These are phyloP conservation scores for Ochotona princeps DNA, from an alignment of 2,113 vertebrate genomes.

Conservation along the genomic window DNA sequence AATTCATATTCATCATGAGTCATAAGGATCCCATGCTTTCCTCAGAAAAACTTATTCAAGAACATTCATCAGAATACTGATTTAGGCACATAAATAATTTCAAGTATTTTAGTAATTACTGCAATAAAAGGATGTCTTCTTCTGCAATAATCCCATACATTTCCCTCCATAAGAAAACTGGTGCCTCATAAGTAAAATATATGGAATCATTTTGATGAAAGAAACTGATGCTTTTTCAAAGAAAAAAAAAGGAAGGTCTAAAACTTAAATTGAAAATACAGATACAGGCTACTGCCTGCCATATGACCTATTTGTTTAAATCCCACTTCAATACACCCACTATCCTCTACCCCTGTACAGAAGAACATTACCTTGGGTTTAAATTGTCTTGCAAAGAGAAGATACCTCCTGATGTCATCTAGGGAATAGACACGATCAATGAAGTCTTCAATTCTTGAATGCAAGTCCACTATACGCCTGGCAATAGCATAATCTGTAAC, in stretches of 20 bases:
- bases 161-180: conserved; percentile 14
- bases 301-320: background rate
- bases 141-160: conserved; percentile 34
- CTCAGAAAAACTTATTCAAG: conserved; percentile 16
- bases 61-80: conserved; percentile 18
- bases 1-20: background rate
- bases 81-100: conserved; percentile 17
- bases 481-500: conserved; percentile 99
- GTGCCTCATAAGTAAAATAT: background rate
- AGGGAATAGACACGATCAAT: conserved; percentile 95
- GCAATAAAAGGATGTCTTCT: conserved; percentile 44
- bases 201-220: background rate
- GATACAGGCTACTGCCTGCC: conserved; percentile 13
- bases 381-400: conserved; percentile 98
- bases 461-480: conserved; percentile 97
- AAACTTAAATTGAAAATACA: background rate
- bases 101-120: background rate
- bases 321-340: background rate
- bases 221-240: background rate
- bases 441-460: conserved; percentile 94
- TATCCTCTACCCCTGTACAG: background rate
- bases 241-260: background rate
- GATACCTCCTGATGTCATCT: conserved; percentile 97
- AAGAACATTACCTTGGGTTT: conserved; percentile 94
- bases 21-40: background rate